Percentiles rank a stretch among this genome's conserved stretches.
These are phyloP conservation scores for Scaptomyza graminum DNA, from an alignment of 1,140 invertebrate genomes.

Conservation along the genomic window DNA sequence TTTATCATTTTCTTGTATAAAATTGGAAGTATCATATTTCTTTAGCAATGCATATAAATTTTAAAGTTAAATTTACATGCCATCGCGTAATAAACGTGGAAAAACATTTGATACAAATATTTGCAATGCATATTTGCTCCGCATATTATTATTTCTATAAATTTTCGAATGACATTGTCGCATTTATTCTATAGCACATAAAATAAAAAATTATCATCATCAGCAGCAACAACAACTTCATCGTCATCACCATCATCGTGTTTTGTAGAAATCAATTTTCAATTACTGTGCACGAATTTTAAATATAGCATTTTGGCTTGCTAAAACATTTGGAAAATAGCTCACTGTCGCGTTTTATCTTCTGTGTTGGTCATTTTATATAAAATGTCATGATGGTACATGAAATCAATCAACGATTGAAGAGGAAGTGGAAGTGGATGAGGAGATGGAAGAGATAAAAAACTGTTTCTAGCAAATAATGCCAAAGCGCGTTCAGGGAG, in stretches of 20 bases:
- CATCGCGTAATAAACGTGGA: no score
- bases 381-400: conserved; percentile 65
- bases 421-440: neutral
- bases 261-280: conserved; percentile 67
- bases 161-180: conserved; percentile 45
- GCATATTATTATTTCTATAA: conserved; percentile 65
- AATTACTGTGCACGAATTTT: conserved; percentile 61
- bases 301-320: conserved; percentile 58
- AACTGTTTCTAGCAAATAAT: conserved; percentile 41
- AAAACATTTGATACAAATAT: conserved; percentile 19
- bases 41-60: conserved; percentile 5
- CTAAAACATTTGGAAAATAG: conserved; percentile 40
- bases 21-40: neutral
- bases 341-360: conserved; percentile 29
- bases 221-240: conserved; percentile 5
- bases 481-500: conserved; percentile 22
- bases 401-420: conserved; percentile 65
- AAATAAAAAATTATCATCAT: neutral
- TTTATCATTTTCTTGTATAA: neutral
- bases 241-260: conserved; percentile 15
- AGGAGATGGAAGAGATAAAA: conserved; percentile 19
- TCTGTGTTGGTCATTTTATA: conserved; percentile 55
- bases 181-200: no score
- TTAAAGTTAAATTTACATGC: conserved; percentile 18
- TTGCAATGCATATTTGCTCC: conserved; percentile 48